Percentiles rank a stretch among this genome's conserved stretches.
phyloP scores from a whole-genome alignment of 1,140 invertebrate genomes.

The Drosophila insularis region DNA sequence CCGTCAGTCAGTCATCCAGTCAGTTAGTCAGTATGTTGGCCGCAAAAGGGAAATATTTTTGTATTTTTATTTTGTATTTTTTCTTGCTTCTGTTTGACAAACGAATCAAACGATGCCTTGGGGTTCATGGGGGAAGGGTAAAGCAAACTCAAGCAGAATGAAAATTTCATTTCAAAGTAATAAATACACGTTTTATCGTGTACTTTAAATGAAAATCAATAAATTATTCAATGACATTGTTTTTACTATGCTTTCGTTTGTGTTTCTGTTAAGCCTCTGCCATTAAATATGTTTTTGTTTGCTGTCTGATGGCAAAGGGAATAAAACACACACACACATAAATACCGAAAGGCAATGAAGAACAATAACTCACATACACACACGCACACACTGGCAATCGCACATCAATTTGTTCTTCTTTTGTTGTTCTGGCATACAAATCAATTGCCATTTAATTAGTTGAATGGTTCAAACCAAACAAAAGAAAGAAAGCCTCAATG shows the following conservation, averaged over 20 bases:
- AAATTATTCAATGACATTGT: conserved; percentile 30
- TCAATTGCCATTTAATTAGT: conserved; percentile 47
- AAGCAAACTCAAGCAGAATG: not conserved
- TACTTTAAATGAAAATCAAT: conserved; percentile 35
- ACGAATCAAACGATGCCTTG: conserved; percentile 31
- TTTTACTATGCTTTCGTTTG: not conserved
- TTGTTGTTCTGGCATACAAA: conserved; percentile 32
- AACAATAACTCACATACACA: conserved; percentile 1
- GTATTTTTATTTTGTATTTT: not conserved
- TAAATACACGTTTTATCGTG: conserved; percentile 7
- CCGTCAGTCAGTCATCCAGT: conserved; percentile 14
- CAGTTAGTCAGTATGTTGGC: conserved; percentile 15
- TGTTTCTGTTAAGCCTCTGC: conserved; percentile 13
- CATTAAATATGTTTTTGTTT: conserved; percentile 23
- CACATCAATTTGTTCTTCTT: conserved; percentile 19
- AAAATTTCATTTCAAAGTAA: conserved; percentile 6
- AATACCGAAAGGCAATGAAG: not conserved
- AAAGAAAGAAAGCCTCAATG: conserved; percentile 6
- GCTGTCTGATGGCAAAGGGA: conserved; percentile 1
- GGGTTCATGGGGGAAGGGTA: not conserved
- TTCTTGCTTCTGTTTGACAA: conserved; percentile 12
- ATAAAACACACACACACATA: not conserved
- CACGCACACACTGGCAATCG: not conserved
- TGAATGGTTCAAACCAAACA: conserved; percentile 24
- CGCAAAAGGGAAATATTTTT: conserved; percentile 8